Conservation (phyloP, 2,113 vertebrate genomes). For the Clinocottus analis region DNA sequence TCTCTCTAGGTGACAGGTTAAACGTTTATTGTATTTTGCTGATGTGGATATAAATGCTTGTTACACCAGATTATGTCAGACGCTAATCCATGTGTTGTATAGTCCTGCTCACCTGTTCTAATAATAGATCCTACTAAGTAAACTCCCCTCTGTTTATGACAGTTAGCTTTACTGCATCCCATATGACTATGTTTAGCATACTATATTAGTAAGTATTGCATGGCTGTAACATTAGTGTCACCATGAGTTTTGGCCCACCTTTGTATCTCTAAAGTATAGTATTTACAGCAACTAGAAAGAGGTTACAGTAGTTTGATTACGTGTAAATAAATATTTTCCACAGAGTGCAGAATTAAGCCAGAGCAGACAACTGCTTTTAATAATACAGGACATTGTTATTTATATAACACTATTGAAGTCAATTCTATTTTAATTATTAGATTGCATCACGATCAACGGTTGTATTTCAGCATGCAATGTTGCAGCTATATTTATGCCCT, state of each 20-base stretch:
- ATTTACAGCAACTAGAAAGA: background rate
- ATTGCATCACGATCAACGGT: background rate
- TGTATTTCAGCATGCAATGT: background rate
- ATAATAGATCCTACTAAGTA: slow-evolving; percentile 79
- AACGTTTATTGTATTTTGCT: slow-evolving; percentile 64
- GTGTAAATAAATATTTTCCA: background rate
- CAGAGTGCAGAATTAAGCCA: background rate
- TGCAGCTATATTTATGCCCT: background rate
- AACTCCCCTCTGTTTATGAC: slow-evolving; percentile 53
- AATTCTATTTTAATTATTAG: background rate
- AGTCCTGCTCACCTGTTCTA: slow-evolving; percentile 81
- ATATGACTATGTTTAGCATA: background rate
- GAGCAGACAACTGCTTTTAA: background rate
- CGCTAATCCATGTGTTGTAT: slow-evolving; percentile 80
- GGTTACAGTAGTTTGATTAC: background rate
- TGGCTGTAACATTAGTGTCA: background rate
- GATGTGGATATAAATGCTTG: slow-evolving; percentile 62
- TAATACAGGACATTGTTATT: background rate
- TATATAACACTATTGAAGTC: background rate
- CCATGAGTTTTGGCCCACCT: background rate
- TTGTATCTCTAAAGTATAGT: too few species aligned
- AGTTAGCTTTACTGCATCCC: slow-evolving; percentile 13
- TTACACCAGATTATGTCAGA: slow-evolving; percentile 83
- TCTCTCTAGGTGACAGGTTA: slow-evolving; percentile 9
- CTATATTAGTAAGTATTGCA: background rate